Base-by-base conservation (phyloP, 1,140 invertebrate genomes). In the Euborellia annulipes region DNA sequence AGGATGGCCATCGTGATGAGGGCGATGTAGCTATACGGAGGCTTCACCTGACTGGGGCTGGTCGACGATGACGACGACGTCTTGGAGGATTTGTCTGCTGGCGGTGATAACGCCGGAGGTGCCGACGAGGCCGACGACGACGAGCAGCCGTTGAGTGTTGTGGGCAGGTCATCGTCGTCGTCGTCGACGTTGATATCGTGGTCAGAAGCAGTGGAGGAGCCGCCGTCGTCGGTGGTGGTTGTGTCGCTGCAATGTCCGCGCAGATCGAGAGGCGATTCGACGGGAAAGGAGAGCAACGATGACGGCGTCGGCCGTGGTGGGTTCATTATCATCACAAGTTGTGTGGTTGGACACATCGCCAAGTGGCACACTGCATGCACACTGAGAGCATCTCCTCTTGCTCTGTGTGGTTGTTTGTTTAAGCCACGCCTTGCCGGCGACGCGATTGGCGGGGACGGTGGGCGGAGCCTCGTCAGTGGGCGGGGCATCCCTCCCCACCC, bases 1-100 rank as follows among this genome's bases (percentile, higher is more conserved):
- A 96, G 71, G 41, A 98, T 96, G 13, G 93, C 85, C 93, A 96
- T 97, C 0, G 93, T 95, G 53, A 97, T 98, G 1, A 97, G 69
- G 0, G 93, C 92, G 50, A 98, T 97, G 67, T 98, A 98, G 0
- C 91, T 96, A 62, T 96, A 97, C 0, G 93, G 90, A 2, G 93
- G 94, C 60, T 98, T 98, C 11, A 91, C 85, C 21, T 47, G 46
- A 4, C 32, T 32, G 9, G 54, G 48, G n/a, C n/a, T n/a, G 2
- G 48, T 41, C 34, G 50, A 41, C 11, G 53, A 42, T 11, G 54
- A 45, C n/a, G 46, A 39, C 20, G 46, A 32, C 37, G 48, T 51
- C 39, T 56, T 53, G 17, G 47, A 45, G 11, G 46, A 50, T n/a
- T 44, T 45, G 21, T 48, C 43, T 9, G 11, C 16, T 32, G 45